These are phyloP conservation scores for fruit fly (Drosophila melanogaster) DNA, from an alignment of 1,140 invertebrate species.

Conservation along the genomic window Release_6_plus_ISO1_MT NT_033777.3:9316501-9317000, in stretches of 20 bases:
- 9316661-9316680: neutral
- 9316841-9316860: slow-evolving; percentile 12
- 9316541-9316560: slow-evolving; percentile 15
- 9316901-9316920: slow-evolving; percentile 28
- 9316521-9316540: neutral
- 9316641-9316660: slow-evolving; percentile 31
- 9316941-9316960: slow-evolving; percentile 44
- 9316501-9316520: neutral
- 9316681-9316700: slow-evolving; percentile 23
- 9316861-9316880: slow-evolving; percentile 37
- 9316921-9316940: slow-evolving; percentile 54
- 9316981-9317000: slow-evolving; percentile 4
- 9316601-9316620: slow-evolving; percentile 24
- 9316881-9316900: slow-evolving; percentile 55
- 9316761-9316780: slow-evolving; percentile 15
- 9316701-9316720: slow-evolving; percentile 23
- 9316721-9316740: slow-evolving; percentile 42
- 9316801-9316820: slow-evolving; percentile 21
- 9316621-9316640: slow-evolving; percentile 13
- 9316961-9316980: slow-evolving; percentile 47
- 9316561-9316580: slow-evolving; percentile 4
- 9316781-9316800: slow-evolving; percentile 41
- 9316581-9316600: slow-evolving; percentile 4
- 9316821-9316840: slow-evolving; percentile 51
- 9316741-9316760: slow-evolving; percentile 49